These are phyloP conservation scores for Apis florea DNA, from an alignment of 1,140 invertebrate genomes.

Conservation along the genomic window DNA sequence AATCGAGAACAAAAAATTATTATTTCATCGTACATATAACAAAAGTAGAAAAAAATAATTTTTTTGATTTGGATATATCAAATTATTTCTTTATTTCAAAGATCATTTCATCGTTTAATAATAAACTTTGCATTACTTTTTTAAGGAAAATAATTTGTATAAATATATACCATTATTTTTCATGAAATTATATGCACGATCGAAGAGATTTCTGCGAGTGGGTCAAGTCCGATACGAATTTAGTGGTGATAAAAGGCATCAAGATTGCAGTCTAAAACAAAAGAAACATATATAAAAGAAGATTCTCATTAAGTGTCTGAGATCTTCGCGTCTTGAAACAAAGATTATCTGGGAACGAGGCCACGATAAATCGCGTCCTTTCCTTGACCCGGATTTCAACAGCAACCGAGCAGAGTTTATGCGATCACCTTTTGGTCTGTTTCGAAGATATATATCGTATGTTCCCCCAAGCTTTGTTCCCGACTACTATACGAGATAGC, in stretches of 20 bases:
- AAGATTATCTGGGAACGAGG: slow-evolving; percentile 30
- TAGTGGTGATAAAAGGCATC: neutral
- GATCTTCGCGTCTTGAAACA: slow-evolving; percentile 23
- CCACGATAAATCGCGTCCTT: slow-evolving; percentile 41
- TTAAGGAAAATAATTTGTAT: neutral
- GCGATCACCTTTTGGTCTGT: slow-evolving; percentile 20
- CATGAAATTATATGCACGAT: neutral
- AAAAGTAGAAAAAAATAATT: too few species aligned
- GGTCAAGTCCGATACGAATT: slow-evolving; percentile 1
- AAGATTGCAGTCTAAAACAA: neutral
- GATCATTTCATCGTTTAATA: too few species aligned
- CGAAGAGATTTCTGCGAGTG: neutral
- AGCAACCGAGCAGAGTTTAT: slow-evolving; percentile 7
- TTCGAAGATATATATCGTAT: neutral
- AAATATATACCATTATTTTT: neutral
- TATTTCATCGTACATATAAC: too few species aligned
- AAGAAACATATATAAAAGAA: neutral
- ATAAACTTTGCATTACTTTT: too few species aligned
- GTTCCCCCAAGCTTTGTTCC: neutral
- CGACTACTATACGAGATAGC: neutral
- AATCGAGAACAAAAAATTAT: too few species aligned
- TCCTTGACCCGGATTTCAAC: slow-evolving; percentile 31
- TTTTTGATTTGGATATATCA: too few species aligned
- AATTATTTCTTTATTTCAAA: too few species aligned
- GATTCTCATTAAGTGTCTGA: slow-evolving; percentile 12